These are phyloP conservation scores for Podarcis siculus DNA, from an alignment of 2,797 vertebrate genomes.

Conservation along the genomic window DNA sequence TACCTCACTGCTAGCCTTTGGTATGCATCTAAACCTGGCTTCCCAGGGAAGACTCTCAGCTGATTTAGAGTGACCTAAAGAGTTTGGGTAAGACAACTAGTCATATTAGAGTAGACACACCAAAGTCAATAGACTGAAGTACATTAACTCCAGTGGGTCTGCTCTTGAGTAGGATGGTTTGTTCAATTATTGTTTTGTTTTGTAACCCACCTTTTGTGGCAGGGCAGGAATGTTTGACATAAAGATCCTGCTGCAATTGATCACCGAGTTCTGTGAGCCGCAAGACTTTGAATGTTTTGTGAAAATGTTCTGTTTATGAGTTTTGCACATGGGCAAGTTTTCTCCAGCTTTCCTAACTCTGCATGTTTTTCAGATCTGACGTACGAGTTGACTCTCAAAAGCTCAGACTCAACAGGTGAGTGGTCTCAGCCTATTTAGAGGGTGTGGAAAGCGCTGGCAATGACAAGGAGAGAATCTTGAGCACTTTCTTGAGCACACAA, in stretches of 20 bases:
- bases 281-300: neutral
- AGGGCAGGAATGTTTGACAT: neutral
- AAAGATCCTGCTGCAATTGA: neutral
- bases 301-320: neutral
- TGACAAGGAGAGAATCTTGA: too few species aligned
- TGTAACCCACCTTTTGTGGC: neutral
- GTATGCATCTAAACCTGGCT: neutral
- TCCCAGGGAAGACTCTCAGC: neutral
- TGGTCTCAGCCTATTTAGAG: constrained; percentile 25
- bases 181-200: neutral
- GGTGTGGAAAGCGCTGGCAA: neutral
- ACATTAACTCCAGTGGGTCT: neutral
- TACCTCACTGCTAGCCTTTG: neutral
- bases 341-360: constrained; percentile 1
- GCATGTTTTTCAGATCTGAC: constrained; percentile 87
- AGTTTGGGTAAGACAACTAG: neutral
- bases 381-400: constrained; percentile 93
- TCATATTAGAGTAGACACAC: too few species aligned
- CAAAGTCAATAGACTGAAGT: too few species aligned
- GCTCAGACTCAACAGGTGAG: constrained; percentile 92
- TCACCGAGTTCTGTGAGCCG: neutral
- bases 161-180: too few species aligned
- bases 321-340: neutral
- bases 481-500: neutral
- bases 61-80: neutral